These are phyloP conservation scores for Cottus gobio DNA, from an alignment of 2,113 vertebrate genomes.

Conservation along the genomic window DNA sequence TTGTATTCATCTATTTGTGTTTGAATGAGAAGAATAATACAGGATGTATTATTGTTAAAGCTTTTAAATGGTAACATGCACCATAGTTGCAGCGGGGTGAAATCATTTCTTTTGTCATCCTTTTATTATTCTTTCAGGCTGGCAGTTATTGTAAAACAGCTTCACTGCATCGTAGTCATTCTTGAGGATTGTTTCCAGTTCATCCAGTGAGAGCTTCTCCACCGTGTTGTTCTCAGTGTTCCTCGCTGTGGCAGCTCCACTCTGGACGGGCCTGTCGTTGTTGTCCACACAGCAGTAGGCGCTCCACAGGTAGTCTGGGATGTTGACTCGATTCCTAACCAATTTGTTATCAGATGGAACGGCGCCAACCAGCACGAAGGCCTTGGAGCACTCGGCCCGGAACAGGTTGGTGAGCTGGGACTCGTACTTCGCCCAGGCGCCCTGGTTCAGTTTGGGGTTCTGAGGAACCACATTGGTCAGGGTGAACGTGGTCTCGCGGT, in stretches of 20 bases:
- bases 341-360: conserved; percentile 78
- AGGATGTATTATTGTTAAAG: neutral
- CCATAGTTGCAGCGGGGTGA: neutral
- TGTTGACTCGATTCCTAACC: conserved; percentile 79
- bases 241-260: conserved; percentile 70
- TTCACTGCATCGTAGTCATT: conserved; percentile 72
- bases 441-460: conserved; percentile 80
- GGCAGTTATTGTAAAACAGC: conserved; percentile 78
- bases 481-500: conserved; percentile 82
- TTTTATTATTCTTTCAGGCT: conserved; percentile 4
- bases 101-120: neutral
- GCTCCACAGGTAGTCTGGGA: conserved; percentile 83
- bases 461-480: conserved; percentile 83
- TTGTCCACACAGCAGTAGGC: conserved; percentile 82
- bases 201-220: conserved; percentile 60
- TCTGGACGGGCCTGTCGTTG: conserved; percentile 69
- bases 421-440: conserved; percentile 79
- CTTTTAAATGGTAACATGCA: neutral
- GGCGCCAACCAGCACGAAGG: conserved; percentile 80
- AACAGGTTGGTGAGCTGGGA: conserved; percentile 72
- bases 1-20: neutral
- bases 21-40: neutral
- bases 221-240: conserved; percentile 80
- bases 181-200: conserved; percentile 74
- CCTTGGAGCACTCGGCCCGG: conserved; percentile 65